Percentiles rank a stretch among this genome's conserved stretches.
phyloP scores from a whole-genome alignment of 2,888 invertebrate species.

The Macaria notata region DNA sequence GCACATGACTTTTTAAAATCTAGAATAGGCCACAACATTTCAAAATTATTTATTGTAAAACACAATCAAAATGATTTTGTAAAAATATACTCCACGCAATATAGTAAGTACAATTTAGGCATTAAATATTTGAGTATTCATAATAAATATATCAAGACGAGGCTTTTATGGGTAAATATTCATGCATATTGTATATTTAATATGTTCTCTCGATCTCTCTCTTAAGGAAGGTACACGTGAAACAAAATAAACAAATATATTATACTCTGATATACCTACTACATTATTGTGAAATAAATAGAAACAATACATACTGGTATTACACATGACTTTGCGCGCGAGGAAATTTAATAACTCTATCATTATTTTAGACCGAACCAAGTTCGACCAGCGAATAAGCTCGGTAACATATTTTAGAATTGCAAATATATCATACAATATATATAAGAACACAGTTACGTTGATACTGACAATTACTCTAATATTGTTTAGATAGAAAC shows the following conservation, averaged over 20 bases:
- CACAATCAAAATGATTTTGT: constrained; percentile 57
- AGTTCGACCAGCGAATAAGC: constrained; percentile 23
- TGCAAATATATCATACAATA: constrained; percentile 8
- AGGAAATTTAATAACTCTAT: constrained; percentile 6
- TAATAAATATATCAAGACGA: constrained; percentile 41
- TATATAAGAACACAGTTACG: constrained; percentile 10
- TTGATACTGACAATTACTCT: constrained; percentile 10
- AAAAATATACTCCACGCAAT: constrained; percentile 63
- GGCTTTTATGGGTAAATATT: constrained; percentile 47
- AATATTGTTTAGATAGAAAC: too few species aligned
- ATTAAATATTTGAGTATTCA: constrained; percentile 40
- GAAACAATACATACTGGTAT: neutral
- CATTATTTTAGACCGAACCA: constrained; percentile 21
- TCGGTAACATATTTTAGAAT: constrained; percentile 8
- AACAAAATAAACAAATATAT: constrained; percentile 28
- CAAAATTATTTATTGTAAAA: constrained; percentile 37
- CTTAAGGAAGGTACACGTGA: constrained; percentile 68
- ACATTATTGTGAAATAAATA: too few species aligned
- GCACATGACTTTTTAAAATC: neutral
- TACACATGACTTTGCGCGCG: constrained; percentile 10
- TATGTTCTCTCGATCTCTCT: constrained; percentile 59
- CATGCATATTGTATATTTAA: constrained; percentile 48
- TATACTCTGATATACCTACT: too few species aligned
- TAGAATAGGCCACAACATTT: constrained; percentile 27
- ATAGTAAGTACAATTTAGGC: constrained; percentile 50